A percentile compares a stretch with the other conserved stretches of the same genome.
Evolutionary conservation across 2,888 invertebrate genomes (phyloP).

Genomic region (Cephonodes hylas): DNA sequence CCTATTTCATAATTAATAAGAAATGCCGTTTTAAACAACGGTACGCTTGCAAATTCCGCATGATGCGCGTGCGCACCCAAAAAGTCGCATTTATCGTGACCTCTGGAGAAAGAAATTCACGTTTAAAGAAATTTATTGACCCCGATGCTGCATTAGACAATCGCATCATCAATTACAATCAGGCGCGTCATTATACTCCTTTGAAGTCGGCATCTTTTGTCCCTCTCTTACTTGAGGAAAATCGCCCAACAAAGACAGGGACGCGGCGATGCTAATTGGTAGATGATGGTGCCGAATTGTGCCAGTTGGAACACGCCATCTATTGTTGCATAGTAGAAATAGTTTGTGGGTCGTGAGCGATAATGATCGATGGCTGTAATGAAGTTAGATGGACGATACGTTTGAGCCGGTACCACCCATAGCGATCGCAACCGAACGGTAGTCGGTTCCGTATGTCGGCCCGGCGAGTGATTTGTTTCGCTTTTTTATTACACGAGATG

Average conservation of each 20-base stretch:
- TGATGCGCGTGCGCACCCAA: constrained; percentile 26
- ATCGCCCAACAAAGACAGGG: constrained; percentile 34
- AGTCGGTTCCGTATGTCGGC: constrained; percentile 47
- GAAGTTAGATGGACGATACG: constrained; percentile 68
- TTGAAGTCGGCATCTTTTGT: constrained; percentile 42
- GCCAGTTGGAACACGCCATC: constrained; percentile 71
- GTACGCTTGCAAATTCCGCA: neutral
- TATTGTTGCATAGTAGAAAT: constrained; percentile 78
- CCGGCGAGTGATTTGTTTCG: constrained; percentile 44
- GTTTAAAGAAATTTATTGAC: constrained; percentile 67
- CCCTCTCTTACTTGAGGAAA: constrained; percentile 33
- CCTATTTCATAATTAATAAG: neutral
- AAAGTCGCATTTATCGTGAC: constrained; percentile 34
- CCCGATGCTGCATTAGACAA: constrained; percentile 67
- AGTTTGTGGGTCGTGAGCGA: constrained; percentile 70
- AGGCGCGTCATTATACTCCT: constrained; percentile 58
- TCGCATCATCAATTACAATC: constrained; percentile 80
- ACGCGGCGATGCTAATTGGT: constrained; percentile 63
- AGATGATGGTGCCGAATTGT: constrained; percentile 74
- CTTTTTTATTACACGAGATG: constrained; percentile 36
- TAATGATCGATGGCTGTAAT: constrained; percentile 74
- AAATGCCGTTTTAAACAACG: neutral
- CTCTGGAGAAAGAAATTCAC: constrained; percentile 65
- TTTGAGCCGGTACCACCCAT: constrained; percentile 61
- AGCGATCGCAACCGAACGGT: constrained; percentile 62